Evolutionary conservation across 2,888 invertebrate species (phyloP), one percentile per base, ranked within the genome.

Genomic region (Acheta domesticus): DNA sequence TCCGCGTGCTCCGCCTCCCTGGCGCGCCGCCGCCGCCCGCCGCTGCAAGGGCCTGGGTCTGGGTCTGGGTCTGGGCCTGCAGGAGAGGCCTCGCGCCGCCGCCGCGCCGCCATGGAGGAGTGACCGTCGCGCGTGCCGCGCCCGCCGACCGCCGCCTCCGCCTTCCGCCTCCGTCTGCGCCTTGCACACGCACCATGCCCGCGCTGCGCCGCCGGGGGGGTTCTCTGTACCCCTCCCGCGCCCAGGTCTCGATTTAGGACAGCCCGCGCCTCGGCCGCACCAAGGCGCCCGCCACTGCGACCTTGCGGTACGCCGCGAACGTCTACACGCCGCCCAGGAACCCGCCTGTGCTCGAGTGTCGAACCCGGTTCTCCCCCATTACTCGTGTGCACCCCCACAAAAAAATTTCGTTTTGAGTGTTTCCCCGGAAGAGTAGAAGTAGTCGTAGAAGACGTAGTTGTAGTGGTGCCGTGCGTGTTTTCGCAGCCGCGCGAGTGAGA

Each of bases 131-230:
- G 36, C 8, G 36, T 8, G 36, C 36, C 36, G 36, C 36, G 36
- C 36, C 36, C 11, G 36, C 36, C 36, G 62, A 62, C 16, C 16
- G 16, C 16, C 62, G 16, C 16, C 62, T 62, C 62, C 16, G 62
- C 62, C 36, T 36, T 36, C 36, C 16, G 62, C 62, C 62, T n/a
- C 16, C 14, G 62, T 16, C n/a, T n/a, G n/a, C 14, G 62, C 62
- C 16, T 62, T n/a, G 62, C 62, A n/a, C 62, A n/a, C 62, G 62
- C 62, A n/a, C n/a, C n/a, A 62, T 62, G 62, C 62, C 62, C 62
- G 14, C 62, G 62, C 62, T 14, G 62, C 62, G 16, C 62, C 62
- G 62, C 62, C 16, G 62, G 62, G 62, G 62, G 62, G 62, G 4
- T 62, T 14, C 62, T n/a, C n/a, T 62, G 62, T 62, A n/a, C 62